Evolutionary conservation across 2,888 invertebrate genomes (phyloP).

Genomic region (Phaedon cochleariae): DNA sequence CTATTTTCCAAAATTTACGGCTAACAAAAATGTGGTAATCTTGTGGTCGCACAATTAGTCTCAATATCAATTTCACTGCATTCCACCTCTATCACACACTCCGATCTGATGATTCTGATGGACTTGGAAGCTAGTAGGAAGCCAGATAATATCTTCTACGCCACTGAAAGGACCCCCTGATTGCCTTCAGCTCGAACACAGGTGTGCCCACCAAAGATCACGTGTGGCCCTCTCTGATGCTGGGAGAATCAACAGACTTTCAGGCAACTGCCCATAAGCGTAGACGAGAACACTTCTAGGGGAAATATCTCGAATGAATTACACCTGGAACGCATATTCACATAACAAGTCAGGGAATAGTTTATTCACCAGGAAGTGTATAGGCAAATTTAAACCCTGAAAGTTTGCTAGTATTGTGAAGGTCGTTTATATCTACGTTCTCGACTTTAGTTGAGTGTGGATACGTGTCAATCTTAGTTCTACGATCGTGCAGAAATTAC

Average conservation of each 20-base stretch:
- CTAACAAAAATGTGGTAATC: background rate
- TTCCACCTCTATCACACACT: constrained; percentile 31
- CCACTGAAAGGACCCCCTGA: constrained; percentile 44
- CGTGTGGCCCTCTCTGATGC: constrained; percentile 40
- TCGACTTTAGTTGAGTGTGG: too few species aligned
- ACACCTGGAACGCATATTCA: too few species aligned
- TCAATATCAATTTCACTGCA: constrained; percentile 35
- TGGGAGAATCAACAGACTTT: constrained; percentile 30
- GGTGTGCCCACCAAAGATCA: constrained; percentile 42
- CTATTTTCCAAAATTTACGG: background rate
- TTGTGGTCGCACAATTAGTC: constrained; percentile 33
- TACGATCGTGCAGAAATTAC: too few species aligned
- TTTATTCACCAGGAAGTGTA: too few species aligned
- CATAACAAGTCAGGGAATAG: too few species aligned
- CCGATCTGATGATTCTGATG: constrained; percentile 10
- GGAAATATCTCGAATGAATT: background rate
- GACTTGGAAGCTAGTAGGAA: constrained; percentile 19
- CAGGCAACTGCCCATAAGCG: constrained; percentile 26
- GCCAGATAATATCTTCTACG: constrained; percentile 41
- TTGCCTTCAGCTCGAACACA: constrained; percentile 44
- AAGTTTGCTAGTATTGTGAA: too few species aligned
- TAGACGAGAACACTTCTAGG: constrained; percentile 4
- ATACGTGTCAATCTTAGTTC: too few species aligned
- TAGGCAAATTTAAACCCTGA: too few species aligned
- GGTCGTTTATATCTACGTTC: too few species aligned